Evolutionary conservation across 1,140 invertebrate genomes (phyloP).

Genomic region (Procambarus virginalis): DNA sequence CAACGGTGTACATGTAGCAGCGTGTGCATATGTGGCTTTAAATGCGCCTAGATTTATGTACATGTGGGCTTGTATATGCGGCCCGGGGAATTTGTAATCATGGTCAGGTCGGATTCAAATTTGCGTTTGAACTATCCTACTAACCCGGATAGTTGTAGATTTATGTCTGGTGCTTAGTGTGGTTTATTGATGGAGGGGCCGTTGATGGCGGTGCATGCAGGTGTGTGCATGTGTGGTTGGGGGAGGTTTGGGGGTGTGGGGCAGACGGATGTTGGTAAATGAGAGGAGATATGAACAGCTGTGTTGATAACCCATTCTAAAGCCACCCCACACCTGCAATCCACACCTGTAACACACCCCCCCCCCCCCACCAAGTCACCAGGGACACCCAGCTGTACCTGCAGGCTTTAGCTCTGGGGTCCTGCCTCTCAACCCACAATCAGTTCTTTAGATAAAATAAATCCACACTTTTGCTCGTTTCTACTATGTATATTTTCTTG

Average conservation of each 20-base stretch:
- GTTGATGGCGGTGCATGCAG: neutral
- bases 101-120: slow-evolving; percentile 2
- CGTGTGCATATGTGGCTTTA: slow-evolving; percentile 13
- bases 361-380: too few species aligned
- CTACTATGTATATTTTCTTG: too few species aligned
- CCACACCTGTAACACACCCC: too few species aligned
- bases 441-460: too few species aligned
- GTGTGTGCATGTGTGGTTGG: neutral
- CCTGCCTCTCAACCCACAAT: too few species aligned
- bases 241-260: neutral
- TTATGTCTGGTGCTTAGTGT: neutral
- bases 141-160: neutral
- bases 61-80: neutral
- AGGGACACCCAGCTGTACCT: too few species aligned
- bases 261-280: neutral
- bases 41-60: neutral
- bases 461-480: too few species aligned
- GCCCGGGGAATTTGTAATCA: neutral
- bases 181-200: neutral
- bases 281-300: too few species aligned
- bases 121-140: neutral
- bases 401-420: too few species aligned
- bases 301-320: neutral
- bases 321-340: too few species aligned
- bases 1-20: neutral